Conservation (phyloP, 37 sponge, comb jelly and placozoan genomes). For the Halichondria panicea region DNA sequence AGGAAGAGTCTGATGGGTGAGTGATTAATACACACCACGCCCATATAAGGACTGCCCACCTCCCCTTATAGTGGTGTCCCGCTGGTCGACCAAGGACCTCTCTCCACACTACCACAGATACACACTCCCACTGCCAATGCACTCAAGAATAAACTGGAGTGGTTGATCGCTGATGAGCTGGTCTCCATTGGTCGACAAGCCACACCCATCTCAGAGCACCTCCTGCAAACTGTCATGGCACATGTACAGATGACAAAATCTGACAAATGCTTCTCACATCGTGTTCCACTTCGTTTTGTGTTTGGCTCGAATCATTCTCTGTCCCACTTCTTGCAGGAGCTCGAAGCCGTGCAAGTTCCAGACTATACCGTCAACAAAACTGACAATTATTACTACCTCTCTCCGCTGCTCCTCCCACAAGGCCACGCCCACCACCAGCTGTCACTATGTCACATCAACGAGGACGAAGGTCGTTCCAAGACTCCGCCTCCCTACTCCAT, state of each 20-base stretch:
- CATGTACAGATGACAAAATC: conserved; percentile 42
- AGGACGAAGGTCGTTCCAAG: conserved; percentile 5
- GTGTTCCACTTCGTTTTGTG: conserved; percentile 52
- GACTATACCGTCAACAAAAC: conserved; percentile 8
- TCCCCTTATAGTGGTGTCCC: not conserved
- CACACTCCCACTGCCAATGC: not conserved
- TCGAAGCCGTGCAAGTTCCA: conserved; percentile 24
- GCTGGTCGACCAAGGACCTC: not conserved
- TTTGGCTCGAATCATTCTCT: conserved; percentile 53
- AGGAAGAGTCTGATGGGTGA: not conserved
- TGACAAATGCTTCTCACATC: conserved; percentile 35
- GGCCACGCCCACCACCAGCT: not conserved
- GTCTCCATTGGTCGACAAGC: conserved; percentile 23
- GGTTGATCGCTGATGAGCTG: conserved; percentile 62
- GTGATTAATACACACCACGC: not conserved
- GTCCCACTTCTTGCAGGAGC: conserved; percentile 47
- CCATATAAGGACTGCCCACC: not conserved
- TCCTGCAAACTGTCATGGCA: conserved; percentile 39
- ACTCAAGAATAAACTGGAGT: conserved; percentile 35
- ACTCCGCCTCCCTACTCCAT: conserved; percentile 14
- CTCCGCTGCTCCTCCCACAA: conserved; percentile 13
- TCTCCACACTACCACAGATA: conserved; percentile 10
- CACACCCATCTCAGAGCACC: conserved; percentile 9
- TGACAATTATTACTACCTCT: conserved; percentile 33
- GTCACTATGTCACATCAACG: not conserved